A percentile compares a stretch with the other conserved stretches of the same genome.
Evolutionary conservation across 2,113 vertebrate species (phyloP).

Genomic region (Eclectus roratus): DNA sequence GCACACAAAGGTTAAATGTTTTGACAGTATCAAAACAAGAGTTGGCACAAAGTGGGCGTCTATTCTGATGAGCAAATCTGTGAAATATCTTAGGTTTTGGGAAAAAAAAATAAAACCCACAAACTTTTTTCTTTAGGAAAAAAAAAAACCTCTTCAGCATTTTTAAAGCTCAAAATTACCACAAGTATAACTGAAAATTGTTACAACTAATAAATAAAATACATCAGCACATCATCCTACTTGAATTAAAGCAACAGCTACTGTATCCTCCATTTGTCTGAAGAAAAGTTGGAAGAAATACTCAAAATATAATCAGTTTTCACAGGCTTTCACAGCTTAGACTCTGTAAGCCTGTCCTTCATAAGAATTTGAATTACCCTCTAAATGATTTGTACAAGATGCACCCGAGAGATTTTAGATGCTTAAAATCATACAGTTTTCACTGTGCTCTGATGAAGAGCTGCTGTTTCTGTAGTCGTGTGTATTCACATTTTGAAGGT

Average conservation of each 20-base stretch:
- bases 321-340: background rate
- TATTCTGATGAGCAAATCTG: background rate
- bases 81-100: background rate
- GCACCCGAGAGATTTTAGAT: background rate
- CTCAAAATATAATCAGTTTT: background rate
- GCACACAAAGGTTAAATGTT: background rate
- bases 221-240: background rate
- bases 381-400: slow-evolving; percentile 2
- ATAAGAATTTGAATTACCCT: background rate
- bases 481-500: background rate
- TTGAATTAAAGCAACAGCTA: background rate
- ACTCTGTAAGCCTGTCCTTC: background rate
- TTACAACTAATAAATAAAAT: background rate
- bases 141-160: background rate
- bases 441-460: background rate
- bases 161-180: background rate
- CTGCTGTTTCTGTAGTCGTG: background rate
- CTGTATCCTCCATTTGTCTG: background rate
- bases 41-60: background rate
- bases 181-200: background rate
- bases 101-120: background rate
- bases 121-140: background rate
- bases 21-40: background rate
- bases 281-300: background rate
- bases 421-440: background rate